Percentiles rank a stretch among this genome's conserved stretches.
phyloP scores from a whole-genome alignment of 2,797 vertebrate genomes.

The Ataeniobius toweri region DNA sequence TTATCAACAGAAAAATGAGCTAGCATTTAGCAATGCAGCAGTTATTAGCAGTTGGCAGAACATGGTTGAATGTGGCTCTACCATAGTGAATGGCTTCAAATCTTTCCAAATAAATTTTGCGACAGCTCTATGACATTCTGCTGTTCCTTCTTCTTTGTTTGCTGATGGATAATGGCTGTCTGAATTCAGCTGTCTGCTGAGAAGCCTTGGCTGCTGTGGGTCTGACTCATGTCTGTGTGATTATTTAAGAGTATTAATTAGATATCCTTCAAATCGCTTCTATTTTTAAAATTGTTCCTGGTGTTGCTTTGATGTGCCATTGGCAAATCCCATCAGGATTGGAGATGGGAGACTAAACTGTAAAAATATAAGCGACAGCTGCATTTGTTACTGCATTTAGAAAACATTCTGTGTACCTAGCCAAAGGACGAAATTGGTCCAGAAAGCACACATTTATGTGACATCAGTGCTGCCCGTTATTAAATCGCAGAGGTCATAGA shows the following conservation, averaged over 20 bases:
- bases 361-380: background rate
- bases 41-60: background rate
- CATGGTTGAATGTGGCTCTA: background rate
- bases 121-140: conserved; percentile 2
- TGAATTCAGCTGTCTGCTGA: conserved; percentile 7
- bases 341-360: background rate
- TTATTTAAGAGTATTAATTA: conserved; percentile 8
- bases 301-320: conserved; percentile 1
- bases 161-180: conserved; percentile 9
- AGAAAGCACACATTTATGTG: background rate
- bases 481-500: background rate
- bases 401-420: background rate
- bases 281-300: background rate
- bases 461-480: background rate
- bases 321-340: background rate
- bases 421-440: background rate
- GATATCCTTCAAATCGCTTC: conserved; percentile 5
- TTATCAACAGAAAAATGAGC: background rate
- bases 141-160: conserved; percentile 17
- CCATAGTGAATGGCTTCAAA: background rate
- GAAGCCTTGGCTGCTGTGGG: conserved; percentile 1
- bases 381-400: background rate
- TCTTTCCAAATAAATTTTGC: background rate
- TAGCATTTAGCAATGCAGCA: background rate
- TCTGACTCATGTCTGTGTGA: conserved; percentile 3